phyloP scores from a whole-genome alignment of 2,797 vertebrate species.

The Cynopterus sphinx region DNA sequence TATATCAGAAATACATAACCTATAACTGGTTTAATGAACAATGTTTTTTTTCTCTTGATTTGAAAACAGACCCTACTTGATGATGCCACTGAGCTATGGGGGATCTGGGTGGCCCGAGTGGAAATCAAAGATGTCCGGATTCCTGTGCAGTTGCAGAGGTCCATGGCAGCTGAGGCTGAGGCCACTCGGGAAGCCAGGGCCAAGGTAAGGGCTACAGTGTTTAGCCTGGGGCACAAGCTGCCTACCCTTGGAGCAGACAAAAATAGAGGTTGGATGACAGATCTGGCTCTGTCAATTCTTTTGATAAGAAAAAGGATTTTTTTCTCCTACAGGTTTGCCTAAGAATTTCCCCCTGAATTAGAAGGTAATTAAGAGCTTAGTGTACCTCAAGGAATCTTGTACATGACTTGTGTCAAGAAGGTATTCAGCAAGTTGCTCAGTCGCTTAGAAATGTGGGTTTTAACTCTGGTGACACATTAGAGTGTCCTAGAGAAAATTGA shows the following conservation, averaged over 20 bases:
- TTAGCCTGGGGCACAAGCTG: rapidly evolving
- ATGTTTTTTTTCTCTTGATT: background rate
- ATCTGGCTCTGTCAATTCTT: background rate
- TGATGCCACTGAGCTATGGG: slow-evolving; percentile 84
- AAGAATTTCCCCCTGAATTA: background rate
- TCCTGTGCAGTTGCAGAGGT: slow-evolving; percentile 85
- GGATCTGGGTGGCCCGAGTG: slow-evolving; percentile 86
- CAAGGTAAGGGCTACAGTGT: slow-evolving; percentile 77
- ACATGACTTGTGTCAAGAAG: background rate
- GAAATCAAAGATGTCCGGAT: slow-evolving; percentile 88
- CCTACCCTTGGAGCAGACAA: rapidly evolving
- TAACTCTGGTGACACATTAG: rapidly evolving
- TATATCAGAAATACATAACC: background rate
- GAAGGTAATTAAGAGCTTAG: background rate
- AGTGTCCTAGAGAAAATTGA: background rate
- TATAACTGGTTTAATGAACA: background rate
- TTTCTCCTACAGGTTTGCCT: background rate
- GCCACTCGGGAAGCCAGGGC: slow-evolving; percentile 85
- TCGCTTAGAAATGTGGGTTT: background rate
- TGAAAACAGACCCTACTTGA: slow-evolving; percentile 83
- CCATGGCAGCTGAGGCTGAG: slow-evolving; percentile 89
- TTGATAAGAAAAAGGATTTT: background rate
- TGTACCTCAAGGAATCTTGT: background rate
- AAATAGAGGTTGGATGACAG: too few species aligned
- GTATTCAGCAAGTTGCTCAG: background rate